A percentile compares a stretch with the other conserved stretches of the same genome.
Conservation (phyloP, 2,113 vertebrate species). For the Chunga burmeisteri region DNA sequence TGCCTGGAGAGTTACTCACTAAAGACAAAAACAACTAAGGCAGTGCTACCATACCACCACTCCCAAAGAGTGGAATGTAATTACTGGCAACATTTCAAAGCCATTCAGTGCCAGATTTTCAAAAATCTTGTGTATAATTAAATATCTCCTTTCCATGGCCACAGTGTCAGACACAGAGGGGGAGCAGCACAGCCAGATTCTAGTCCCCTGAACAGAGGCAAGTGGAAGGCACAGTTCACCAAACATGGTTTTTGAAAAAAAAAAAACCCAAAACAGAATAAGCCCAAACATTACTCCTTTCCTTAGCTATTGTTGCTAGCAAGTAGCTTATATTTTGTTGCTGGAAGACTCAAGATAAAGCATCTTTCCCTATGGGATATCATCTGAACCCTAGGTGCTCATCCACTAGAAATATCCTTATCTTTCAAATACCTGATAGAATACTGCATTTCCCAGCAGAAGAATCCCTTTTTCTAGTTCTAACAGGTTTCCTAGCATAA, state of each 20-base stretch:
- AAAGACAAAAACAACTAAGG: neutral
- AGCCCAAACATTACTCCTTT: neutral
- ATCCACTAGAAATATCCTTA: neutral
- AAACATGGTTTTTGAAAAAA: neutral
- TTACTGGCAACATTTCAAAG: slow-evolving; percentile 21
- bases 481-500: neutral
- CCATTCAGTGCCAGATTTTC: neutral
- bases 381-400: neutral
- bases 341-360: neutral
- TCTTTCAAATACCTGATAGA: neutral
- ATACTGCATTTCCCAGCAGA: neutral
- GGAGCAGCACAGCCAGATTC: neutral
- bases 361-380: neutral
- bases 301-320: neutral
- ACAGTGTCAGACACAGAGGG: neutral
- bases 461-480: neutral
- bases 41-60: neutral
- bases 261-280: neutral
- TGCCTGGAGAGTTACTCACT: neutral
- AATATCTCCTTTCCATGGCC: neutral
- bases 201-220: neutral
- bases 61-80: neutral
- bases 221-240: neutral
- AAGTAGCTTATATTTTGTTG: neutral
- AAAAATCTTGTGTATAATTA: neutral